A percentile compares a stretch with the other conserved stretches of the same genome.
Evolutionary conservation across 2,797 vertebrate genomes (phyloP).

Genomic region (Anguilla obscura): DNA sequence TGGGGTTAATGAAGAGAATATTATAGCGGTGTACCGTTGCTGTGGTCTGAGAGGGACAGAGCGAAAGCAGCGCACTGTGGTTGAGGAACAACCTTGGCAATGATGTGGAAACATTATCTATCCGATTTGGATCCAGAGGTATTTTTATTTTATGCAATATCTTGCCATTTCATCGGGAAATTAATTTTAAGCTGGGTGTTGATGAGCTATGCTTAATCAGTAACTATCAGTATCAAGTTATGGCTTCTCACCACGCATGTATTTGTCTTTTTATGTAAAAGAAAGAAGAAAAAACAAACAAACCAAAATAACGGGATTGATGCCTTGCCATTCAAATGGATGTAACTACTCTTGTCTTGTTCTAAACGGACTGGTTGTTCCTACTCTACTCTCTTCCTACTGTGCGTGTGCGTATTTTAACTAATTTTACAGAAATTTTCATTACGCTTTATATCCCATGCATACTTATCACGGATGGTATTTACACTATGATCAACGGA

Average conservation of each 20-base stretch:
- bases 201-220: neutral
- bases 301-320: constrained; percentile 47
- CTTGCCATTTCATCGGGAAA: constrained; percentile 48
- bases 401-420: constrained; percentile 7
- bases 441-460: neutral
- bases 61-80: neutral
- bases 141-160: constrained; percentile 32
- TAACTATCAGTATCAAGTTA: constrained; percentile 63
- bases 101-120: constrained; percentile 43
- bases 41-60: constrained; percentile 3
- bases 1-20: constrained; percentile 52
- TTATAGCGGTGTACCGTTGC: constrained; percentile 35
- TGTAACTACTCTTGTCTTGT: neutral
- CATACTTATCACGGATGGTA: neutral
- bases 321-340: constrained; percentile 42
- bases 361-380: constrained; percentile 8
- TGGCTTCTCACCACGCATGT: constrained; percentile 31
- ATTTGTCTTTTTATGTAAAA: constrained; percentile 55
- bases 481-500: neutral
- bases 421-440: neutral
- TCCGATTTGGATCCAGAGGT: constrained; percentile 31
- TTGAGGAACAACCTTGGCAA: constrained; percentile 15
- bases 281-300: constrained; percentile 17
- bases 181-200: constrained; percentile 42
- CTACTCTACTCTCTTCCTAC: constrained; percentile 2